These are phyloP conservation scores for Hermaeophaga mercurialis DNA, from an alignment of 2,888 invertebrate species.

Conservation along the genomic window DNA sequence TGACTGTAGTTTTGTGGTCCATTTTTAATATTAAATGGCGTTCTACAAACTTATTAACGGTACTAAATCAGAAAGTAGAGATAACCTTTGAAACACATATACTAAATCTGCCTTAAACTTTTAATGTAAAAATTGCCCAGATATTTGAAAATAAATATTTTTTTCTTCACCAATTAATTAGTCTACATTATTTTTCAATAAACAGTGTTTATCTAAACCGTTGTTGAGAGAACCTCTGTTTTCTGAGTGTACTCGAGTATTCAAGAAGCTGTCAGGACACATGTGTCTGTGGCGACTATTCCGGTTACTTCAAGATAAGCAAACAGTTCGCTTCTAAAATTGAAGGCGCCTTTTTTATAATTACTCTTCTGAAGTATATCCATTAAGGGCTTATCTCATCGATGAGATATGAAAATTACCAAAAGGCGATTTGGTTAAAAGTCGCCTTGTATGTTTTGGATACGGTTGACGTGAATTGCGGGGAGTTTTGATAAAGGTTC, in stretches of 20 bases:
- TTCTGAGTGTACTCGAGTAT: slow-evolving; percentile 15
- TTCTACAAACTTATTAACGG: too few relatives aligned
- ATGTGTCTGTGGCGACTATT: slow-evolving; percentile 32
- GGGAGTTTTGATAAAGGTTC: slow-evolving; percentile 23
- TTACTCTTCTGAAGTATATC: slow-evolving; percentile 31
- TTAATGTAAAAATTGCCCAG: too few relatives aligned
- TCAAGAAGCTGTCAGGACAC: slow-evolving; percentile 23
- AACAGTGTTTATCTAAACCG: too few relatives aligned
- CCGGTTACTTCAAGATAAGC: slow-evolving; percentile 36
- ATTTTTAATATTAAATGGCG: too few relatives aligned
- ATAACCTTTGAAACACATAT: too few relatives aligned
- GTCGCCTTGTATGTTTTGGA: slow-evolving; percentile 21
- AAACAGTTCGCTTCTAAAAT: slow-evolving; percentile 34
- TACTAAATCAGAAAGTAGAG: too few relatives aligned
- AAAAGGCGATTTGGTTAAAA: slow-evolving; percentile 25
- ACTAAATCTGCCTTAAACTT: too few relatives aligned
- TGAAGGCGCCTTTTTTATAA: slow-evolving; percentile 38
- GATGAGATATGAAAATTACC: slow-evolving; percentile 31
- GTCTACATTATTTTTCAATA: too few relatives aligned
- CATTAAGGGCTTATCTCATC: slow-evolving; percentile 33
- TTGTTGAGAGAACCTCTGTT: too few relatives aligned
- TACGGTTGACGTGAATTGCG: slow-evolving; percentile 18
- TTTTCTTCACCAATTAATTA: too few relatives aligned
- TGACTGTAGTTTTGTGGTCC: too few relatives aligned
- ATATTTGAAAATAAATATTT: too few relatives aligned